Base-by-base conservation (phyloP, 2,888 invertebrate genomes). In the Muscina levida region DNA sequence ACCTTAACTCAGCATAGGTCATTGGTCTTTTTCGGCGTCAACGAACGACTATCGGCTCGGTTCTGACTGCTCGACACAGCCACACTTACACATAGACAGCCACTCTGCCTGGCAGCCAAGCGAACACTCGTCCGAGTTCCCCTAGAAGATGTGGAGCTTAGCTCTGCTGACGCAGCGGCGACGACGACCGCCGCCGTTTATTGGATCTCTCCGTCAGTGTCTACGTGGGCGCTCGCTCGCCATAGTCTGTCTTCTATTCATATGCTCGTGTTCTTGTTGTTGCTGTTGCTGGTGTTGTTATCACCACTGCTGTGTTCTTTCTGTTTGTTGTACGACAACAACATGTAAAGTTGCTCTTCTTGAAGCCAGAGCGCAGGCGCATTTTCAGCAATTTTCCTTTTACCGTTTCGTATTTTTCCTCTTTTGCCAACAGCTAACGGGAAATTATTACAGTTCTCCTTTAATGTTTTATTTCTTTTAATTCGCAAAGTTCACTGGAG, bases 1-100 rank as follows among this genome's bases (percentile, higher is more conserved):
- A 79, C 82, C 82, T 82, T 80, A 84, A 86, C 86, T 87, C 86
- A 87, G 85, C 88, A 88, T 88, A 88, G 88, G 88, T 88, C 88
- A 89, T 88, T 88, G 89, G 88, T 89, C 88, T 88, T 88, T 88
- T 88, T 88, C 87, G 88, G 88, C 89, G 89, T 89, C 88, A 88
- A 89, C 89, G 89, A 81, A 81, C 81, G 81, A 81, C 81, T 81
- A 81, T 81, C 81, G 81, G 74, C 75, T 81, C 81, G 81, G 74
- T 77, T 62, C 62, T 62, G 22, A 62, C 62, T 62, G 72, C 74
- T 72, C 72, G 51, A 62, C 17, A 67, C 8, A 62, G 26, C 24
- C 13, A 17, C 10, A 67, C 39, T 70, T 15, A 53, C 6, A 37
- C 48, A 71, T 13, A n/a, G n/a, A n/a, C n/a, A 53, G 53, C 19